Base-by-base conservation (phyloP, 2,888 invertebrate species). In the Spisula subtruncata region DNA sequence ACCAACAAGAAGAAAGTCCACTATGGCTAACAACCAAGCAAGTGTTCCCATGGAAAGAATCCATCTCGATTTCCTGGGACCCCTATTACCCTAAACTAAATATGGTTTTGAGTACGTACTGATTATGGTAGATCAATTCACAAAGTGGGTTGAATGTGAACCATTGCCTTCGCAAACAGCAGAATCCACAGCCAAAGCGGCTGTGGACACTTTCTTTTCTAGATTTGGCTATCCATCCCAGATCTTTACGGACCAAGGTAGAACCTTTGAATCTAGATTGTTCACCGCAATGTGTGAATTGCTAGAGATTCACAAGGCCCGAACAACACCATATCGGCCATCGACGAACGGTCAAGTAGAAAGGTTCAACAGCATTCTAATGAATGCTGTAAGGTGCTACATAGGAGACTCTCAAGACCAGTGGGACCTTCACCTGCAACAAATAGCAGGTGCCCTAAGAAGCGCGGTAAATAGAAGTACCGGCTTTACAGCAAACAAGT, bases 401-500 rank as follows among this genome's bases (percentile, higher is more conserved):
- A 51, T 87, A 0, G 81, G 88, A 0, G 48, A 84, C 25, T 81
- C 80, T 8, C 85, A 88, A 16, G 29, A 88, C 46, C 18, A 81
- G 0, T 81, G 88, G 81, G 88, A 71, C 51, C 0, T 25, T 18
- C 32, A 88, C 35, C 0, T 88, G 0, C 81, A 71, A 29, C 88
- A 88, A 46, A 85, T 88, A 12, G 88, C 88, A 18, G 71, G 48
- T 8, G 88, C 85, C 0, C 12, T 85, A 0, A 18, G 88, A 16
- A 60, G 81, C 6, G 41, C 84, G 0, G 84, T 88, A 0, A 86
- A 86, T 29, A 6, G 86, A 35, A 86, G 81, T 12, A 86, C 86
- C 0, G 91, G 88, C 0, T 93, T 90, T 56, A 79, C 93, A n/a
- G 90, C 93, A 51, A 93, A 94, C 46, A 56, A 12, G 14, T 32